Evolutionary conservation across 2,797 vertebrate species (phyloP), one percentile per base, ranked within the genome.

Genomic region (Gallirallus australis): DNA sequence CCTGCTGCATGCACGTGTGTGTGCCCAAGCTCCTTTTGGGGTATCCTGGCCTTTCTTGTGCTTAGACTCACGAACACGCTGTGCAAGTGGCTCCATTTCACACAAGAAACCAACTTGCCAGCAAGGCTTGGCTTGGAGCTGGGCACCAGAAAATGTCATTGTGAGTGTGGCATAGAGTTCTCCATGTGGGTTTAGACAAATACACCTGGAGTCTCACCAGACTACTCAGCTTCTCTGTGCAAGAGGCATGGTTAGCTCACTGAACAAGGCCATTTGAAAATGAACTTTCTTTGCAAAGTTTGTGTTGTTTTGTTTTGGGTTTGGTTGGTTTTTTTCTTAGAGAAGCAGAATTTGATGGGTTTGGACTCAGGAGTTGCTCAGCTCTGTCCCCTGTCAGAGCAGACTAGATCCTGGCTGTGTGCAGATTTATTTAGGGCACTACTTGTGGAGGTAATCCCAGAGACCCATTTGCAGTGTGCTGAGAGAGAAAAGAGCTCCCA

Each of bases 1-100:
- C 50, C 40, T 69, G 25, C 31, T 48, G 25, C 28, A 50, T 61
- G 24, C 13, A 25, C 1, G 1, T 0, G 1, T 45, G 1, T 0
- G 1, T 45, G n/a, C 7, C 10, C 12, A 64, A 64, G 7, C 28
- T 80, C 16, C 39, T 52, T 73, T 53, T 45, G 23, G 9, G 31
- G 8, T 57, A 24, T 75, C 31, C 21, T 65, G 60, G 20, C 31
- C 21, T 48, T 48, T 73, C 45, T 45, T 68, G 25, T 1, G 0
- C 27, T 52, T 59, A 47, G 50, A 77, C 11, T 7, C 8, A 28
- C 0, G 0, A 69, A 48, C 30, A 24, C 25, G 1, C 23, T 50
- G 56, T 50, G 66, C 45, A n/a, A 72, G 73, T 0, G 0, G n/a
- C 33, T 79, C n/a, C n/a, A 5, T 79, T 66, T 76, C 64, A 42